Evolutionary conservation across 2,797 vertebrate genomes (phyloP).

Genomic region (Sphenodon punctatus): DNA sequence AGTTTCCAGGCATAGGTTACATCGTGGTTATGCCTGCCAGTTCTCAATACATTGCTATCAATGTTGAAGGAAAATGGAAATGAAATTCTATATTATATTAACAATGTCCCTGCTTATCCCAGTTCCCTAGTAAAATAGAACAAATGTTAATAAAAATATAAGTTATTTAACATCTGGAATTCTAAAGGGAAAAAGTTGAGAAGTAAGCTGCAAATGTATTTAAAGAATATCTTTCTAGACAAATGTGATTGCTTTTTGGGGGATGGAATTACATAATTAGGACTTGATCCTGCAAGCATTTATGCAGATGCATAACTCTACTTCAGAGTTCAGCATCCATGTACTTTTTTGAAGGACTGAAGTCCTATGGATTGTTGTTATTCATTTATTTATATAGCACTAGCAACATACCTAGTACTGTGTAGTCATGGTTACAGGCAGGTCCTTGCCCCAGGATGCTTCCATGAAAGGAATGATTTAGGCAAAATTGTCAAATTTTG

Average conservation of each 20-base stretch:
- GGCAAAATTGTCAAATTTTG: neutral
- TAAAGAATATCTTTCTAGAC: no score
- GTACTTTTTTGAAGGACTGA: neutral
- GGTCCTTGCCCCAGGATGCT: no score
- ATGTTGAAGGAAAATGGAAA: neutral
- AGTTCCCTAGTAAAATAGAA: neutral
- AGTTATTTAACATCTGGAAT: neutral
- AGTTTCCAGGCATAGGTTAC: neutral
- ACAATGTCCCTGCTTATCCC: neutral
- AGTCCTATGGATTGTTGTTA: no score
- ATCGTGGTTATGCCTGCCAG: neutral
- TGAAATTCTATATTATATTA: neutral
- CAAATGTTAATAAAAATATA: no score
- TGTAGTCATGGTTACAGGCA: no score
- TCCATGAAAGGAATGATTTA: neutral
- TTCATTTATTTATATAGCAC: no score
- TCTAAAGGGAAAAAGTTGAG: neutral
- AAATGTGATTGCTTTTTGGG: no score
- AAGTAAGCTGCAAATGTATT: neutral
- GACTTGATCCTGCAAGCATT: no score
- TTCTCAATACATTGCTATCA: neutral
- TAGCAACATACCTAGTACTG: neutral
- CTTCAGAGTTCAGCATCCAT: no score
- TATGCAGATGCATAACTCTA: no score
- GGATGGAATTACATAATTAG: no score